phyloP scores from a whole-genome alignment of 2,113 vertebrate genomes.

The Macrotus californicus region DNA sequence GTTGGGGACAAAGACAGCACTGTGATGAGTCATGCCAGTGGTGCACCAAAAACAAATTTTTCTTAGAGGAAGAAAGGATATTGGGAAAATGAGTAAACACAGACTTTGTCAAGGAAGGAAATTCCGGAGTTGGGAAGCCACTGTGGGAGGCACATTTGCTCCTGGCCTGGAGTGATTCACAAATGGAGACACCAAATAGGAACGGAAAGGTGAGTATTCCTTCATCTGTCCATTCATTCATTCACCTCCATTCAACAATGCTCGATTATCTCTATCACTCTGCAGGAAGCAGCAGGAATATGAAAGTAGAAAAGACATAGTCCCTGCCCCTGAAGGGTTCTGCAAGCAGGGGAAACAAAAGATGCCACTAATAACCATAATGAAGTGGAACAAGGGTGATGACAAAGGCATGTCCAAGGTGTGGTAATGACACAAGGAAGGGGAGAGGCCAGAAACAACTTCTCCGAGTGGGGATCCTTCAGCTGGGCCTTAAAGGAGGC shows the following conservation, averaged over 20 bases:
- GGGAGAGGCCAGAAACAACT: neutral
- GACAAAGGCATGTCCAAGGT: neutral
- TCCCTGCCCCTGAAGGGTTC: neutral
- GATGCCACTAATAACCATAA: neutral
- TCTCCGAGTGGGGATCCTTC: neutral
- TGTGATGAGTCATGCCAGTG: neutral
- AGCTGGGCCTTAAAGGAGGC: neutral
- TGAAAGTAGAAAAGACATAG: neutral
- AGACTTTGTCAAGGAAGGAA: conserved; percentile 43
- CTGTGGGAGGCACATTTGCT: neutral
- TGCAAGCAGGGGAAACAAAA: neutral
- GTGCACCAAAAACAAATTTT: neutral
- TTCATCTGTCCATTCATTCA: neutral
- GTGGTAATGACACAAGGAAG: neutral
- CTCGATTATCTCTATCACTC: neutral
- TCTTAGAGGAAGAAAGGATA: neutral
- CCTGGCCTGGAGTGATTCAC: neutral
- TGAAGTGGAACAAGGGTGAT: neutral
- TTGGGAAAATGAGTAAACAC: conserved; percentile 11
- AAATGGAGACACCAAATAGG: neutral
- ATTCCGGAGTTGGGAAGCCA: neutral
- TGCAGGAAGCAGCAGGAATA: neutral
- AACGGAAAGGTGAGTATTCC: neutral
- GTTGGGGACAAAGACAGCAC: neutral
- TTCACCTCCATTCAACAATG: neutral